Percentiles rank a stretch among this genome's conserved stretches.
Conservation (phyloP, 2,888 invertebrate genomes). For the Leptinotarsa tumamoca region DNA sequence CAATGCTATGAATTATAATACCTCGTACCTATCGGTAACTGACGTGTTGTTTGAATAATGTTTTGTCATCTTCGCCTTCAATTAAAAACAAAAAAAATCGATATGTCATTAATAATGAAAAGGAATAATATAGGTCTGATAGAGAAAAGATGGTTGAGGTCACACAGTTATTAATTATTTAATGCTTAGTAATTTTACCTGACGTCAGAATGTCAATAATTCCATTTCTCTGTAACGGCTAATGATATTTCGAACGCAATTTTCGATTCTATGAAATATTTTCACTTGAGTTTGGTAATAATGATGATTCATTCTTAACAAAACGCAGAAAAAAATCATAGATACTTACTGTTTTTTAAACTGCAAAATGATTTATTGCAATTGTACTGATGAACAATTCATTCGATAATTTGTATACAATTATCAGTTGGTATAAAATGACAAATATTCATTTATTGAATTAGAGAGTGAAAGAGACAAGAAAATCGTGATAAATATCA, state of each 20-base stretch:
- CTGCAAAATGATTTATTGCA: too few relatives aligned
- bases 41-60: not conserved
- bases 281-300: not conserved
- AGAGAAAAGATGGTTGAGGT: constrained; percentile 43
- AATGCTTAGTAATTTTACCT: constrained; percentile 40
- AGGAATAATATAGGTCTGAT: constrained; percentile 39
- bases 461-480: too few relatives aligned
- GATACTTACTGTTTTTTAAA: too few relatives aligned
- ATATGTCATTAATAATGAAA: constrained; percentile 42
- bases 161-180: constrained; percentile 46
- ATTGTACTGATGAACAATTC: too few relatives aligned
- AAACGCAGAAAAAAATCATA: not conserved
- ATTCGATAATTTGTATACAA: too few relatives aligned
- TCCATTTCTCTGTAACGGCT: constrained; percentile 24
- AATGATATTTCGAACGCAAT: constrained; percentile 17
- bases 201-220: constrained; percentile 40
- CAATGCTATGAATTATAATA: not conserved
- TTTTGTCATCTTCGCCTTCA: constrained; percentile 19
- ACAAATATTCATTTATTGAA: too few relatives aligned
- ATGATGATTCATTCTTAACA: not conserved
- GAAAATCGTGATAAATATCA: too few relatives aligned
- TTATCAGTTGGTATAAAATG: too few relatives aligned
- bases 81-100: constrained; percentile 32
- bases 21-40: not conserved
- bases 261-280: constrained; percentile 14